Conservation (phyloP, 2,797 vertebrate species). For the Aselliscus stoliczkanus region DNA sequence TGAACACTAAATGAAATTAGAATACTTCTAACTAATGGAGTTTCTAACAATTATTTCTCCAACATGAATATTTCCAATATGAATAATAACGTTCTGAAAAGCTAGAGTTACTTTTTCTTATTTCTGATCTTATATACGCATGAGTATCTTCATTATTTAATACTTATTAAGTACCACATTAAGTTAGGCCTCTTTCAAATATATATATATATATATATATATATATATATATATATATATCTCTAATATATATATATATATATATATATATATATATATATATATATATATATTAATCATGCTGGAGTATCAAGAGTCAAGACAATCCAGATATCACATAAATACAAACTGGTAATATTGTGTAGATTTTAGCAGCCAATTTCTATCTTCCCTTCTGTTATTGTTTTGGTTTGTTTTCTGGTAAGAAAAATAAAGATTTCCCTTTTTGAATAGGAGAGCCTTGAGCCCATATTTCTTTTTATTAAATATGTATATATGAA, state of each 20-base stretch:
- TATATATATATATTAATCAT: background rate
- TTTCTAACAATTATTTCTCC: conserved; percentile 20
- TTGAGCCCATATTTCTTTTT: background rate
- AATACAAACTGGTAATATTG: background rate
- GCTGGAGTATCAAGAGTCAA: background rate
- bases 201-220: background rate
- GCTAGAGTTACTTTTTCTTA: background rate
- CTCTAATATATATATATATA: too few relatives aligned
- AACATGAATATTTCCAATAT: conserved; percentile 11
- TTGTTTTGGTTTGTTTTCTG: background rate
- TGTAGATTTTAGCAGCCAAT: background rate
- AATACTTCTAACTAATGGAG: conserved; percentile 1
- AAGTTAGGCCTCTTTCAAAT: background rate
- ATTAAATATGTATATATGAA: background rate
- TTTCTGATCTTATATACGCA: background rate
- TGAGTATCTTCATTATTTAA: background rate
- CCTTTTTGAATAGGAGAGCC: background rate
- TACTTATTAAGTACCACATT: background rate
- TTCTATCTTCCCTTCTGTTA: background rate
- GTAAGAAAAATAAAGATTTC: background rate
- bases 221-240: too few relatives aligned
- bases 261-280: background rate
- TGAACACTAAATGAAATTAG: conserved; percentile 11
- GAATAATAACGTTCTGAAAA: background rate
- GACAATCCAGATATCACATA: background rate